Base-by-base conservation (phyloP, 2,888 invertebrate species). In the Drosophila anceps region DNA sequence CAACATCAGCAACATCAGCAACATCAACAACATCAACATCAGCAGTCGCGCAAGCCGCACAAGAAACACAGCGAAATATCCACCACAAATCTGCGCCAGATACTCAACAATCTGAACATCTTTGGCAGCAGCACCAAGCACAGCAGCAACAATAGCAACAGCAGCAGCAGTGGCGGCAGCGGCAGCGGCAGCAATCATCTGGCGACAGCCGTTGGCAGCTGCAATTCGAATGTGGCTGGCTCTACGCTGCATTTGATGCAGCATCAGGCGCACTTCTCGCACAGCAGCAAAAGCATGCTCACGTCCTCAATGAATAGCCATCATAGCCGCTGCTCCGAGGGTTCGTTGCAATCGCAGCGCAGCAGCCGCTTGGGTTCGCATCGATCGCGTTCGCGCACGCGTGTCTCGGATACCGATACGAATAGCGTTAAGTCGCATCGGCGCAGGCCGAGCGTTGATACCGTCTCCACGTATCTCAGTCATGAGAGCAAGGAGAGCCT, bases 391-490 rank as follows among this genome's bases (percentile, higher is more conserved):
- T 93, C 93, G 4, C 85, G 93, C 15, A 93, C 93, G 63, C 91
- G 93, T n/a, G 88, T 90, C 29, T 93, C 93, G 6, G 93, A 96
- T 43, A 92, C 93, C 7, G 93, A 93, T 54, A 92, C 92, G 66
- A 95, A 95, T 88, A 96, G 96, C 91, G 95, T 96, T 55, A 95
- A 96, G 86, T 96, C 96, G 59, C 96, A 96, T 50, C 94, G 97
- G 6, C 94, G 97, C 15, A 94, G 97, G 24, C 97, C 97, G 66
- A 97, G 97, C 91, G 95, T 97, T 46, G 97, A 97, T 92, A 97
- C 97, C 13, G 96, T 97, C 35, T 97, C 97, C 68, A 97, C 97
- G 0, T 97, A 97, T 94, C 94, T 97, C 84, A 97, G 97, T 91
- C 97, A 96, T 80, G 97, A 97, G 93, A 97, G 96, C 93, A 95